Conservation (phyloP, 2,888 invertebrate species). For the Temnothorax ravouxi region DNA sequence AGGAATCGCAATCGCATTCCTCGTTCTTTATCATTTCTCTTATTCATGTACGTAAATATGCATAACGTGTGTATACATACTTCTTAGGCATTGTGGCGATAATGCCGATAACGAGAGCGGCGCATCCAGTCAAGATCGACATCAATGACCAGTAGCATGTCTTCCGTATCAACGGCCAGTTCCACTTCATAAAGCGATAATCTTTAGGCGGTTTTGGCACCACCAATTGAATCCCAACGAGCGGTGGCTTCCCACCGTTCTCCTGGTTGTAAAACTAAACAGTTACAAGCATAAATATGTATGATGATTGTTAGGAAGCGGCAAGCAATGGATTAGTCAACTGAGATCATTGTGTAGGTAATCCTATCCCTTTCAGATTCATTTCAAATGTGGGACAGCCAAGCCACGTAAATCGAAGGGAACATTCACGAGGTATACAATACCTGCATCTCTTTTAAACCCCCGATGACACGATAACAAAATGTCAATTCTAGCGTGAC, state of each 20-base stretch:
- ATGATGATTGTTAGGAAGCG: conserved; percentile 73
- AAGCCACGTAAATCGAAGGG: background rate
- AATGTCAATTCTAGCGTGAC: conserved; percentile 27
- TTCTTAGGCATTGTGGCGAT: conserved; percentile 91
- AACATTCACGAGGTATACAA: background rate
- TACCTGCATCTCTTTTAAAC: conserved; percentile 6
- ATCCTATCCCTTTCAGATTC: conserved; percentile 5
- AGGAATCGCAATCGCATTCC: background rate
- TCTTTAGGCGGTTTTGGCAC: conserved; percentile 86
- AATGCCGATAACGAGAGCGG: conserved; percentile 91
- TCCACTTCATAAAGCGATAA: conserved; percentile 91
- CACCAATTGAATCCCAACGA: conserved; percentile 85
- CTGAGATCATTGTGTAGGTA: conserved; percentile 24
- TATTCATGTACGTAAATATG: background rate
- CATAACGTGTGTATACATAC: conserved; percentile 69
- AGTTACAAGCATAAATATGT: conserved; percentile 71
- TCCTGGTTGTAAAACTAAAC: conserved; percentile 86
- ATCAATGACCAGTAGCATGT: conserved; percentile 91
- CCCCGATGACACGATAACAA: background rate
- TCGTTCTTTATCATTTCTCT: background rate
- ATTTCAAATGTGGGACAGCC: background rate
- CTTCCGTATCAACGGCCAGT: conserved; percentile 93
- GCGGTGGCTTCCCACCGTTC: conserved; percentile 86
- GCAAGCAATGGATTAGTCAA: conserved; percentile 73
- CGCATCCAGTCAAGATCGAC: conserved; percentile 91